Conservation (phyloP, 2,888 invertebrate species). For the Tanytarsus gracilentus region DNA sequence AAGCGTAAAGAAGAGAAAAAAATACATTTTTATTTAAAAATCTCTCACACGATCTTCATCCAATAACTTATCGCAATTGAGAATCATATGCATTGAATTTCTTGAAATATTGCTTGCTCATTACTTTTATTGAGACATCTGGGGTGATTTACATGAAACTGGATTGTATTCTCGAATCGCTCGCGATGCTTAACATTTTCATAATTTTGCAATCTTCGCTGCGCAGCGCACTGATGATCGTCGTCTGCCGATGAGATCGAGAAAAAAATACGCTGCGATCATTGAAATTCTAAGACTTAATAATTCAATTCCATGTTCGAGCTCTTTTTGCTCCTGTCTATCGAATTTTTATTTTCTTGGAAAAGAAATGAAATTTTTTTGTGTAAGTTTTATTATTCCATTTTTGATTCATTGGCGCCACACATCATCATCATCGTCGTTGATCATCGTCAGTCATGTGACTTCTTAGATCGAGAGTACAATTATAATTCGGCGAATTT, state of each 20-base stretch:
- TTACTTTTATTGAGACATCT: slow-evolving; percentile 27
- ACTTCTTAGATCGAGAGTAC: neutral
- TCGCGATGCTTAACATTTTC: too few species aligned
- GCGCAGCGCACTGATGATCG: neutral
- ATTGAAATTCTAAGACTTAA: too few species aligned
- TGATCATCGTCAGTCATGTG: neutral
- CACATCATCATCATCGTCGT: slow-evolving; percentile 2
- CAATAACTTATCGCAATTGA: slow-evolving; percentile 27
- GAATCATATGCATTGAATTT: neutral
- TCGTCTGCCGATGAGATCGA: too few species aligned
- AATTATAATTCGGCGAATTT: slow-evolving; percentile 4
- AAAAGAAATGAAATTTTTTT: neutral
- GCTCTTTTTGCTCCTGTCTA: too few species aligned
- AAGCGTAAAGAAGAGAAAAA: neutral
- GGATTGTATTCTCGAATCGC: slow-evolving; percentile 5
- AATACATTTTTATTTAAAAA: slow-evolving; percentile 23
- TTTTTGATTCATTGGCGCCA: slow-evolving; percentile 25
- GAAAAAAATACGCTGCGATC: too few species aligned
- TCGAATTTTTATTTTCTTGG: slow-evolving; percentile 6
- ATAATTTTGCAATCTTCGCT: neutral
- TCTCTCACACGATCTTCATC: slow-evolving; percentile 24
- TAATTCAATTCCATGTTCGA: too few species aligned
- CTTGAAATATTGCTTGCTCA: slow-evolving; percentile 22
- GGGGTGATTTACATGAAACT: slow-evolving; percentile 21
- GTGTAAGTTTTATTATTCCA: slow-evolving; percentile 2